Base-by-base conservation (phyloP, 2,888 invertebrate species). In the Nasonovia ribisnigri region DNA sequence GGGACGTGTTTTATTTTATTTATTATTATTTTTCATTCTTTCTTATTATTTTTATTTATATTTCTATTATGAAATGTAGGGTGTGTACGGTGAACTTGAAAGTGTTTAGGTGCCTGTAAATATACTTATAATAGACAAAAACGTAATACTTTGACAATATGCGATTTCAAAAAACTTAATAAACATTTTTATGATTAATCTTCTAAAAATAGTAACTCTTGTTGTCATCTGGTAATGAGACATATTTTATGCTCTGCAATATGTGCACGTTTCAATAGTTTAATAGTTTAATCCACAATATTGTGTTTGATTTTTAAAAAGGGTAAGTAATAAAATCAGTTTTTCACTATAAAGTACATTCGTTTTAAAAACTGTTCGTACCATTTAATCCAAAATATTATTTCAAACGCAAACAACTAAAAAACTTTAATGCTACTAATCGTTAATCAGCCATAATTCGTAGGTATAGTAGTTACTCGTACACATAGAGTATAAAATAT, bases 1-100 rank as follows among this genome's bases (percentile, higher is more conserved):
- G 88, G 92, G 92, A 88, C 92, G 92, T 67, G 51, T 77, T 92
- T 92, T 36, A 42, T 92, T 92, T 88, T 92, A 92, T 88, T 84
- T 92, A 88, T 89, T 89, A 84, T 84, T 89, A 84, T 93, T 57
- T 54, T 48, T 91, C 29, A 51, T 51, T 36, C 36, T 67, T 88
- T 88, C 36, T 46, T 67, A 88, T 26, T 46, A 67, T 91, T 91
- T 51, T 42, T 54, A 43, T 91, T 54, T 54, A 57, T 57, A 88
- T 88, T 77, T 77, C 36, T 43, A 57, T 88, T 57, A 88, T 57
- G 42, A 91, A 43, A 54, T 54, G 60, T 51, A 46, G 57, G 86
- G 57, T 84, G 84, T 54, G 43, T 84, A 90, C 43, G 84, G 46
- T 46, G 91, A 84, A 86, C 91, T 86, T 91, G 84, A 91, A 91